Conservation (phyloP, 2,797 vertebrate genomes). For the Cyclopterus lumpus region DNA sequence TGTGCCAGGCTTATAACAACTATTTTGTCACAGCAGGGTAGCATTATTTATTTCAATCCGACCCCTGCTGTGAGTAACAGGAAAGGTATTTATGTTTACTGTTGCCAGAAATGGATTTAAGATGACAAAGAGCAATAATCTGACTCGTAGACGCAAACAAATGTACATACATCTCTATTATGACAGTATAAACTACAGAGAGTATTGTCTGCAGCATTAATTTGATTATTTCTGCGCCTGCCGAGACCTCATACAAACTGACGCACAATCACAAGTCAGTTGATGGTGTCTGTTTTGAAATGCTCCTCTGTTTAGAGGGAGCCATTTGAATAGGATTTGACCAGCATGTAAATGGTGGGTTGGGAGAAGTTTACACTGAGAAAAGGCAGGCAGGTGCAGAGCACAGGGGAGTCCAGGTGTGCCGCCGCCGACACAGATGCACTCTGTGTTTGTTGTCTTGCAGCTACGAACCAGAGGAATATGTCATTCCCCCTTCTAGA, state of each 20-base stretch:
- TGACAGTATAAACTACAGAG: constrained; percentile 40
- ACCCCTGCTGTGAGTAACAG: constrained; percentile 54
- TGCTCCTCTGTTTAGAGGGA: constrained; percentile 68
- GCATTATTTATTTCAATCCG: constrained; percentile 52
- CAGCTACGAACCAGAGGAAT: constrained; percentile 33
- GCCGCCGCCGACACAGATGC: constrained; percentile 48
- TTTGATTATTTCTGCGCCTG: constrained; percentile 65
- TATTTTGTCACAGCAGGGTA: constrained; percentile 59
- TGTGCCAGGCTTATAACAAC: constrained; percentile 68
- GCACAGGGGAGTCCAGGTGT: constrained; percentile 70
- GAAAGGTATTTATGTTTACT: constrained; percentile 64
- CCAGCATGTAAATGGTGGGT: constrained; percentile 82
- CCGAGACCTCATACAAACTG: constrained; percentile 77
- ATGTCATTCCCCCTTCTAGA: constrained; percentile 14
- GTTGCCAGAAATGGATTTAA: constrained; percentile 52
- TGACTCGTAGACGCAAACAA: constrained; percentile 12
- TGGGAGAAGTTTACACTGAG: constrained; percentile 68
- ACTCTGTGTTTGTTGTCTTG: constrained; percentile 38
- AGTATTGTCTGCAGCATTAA: constrained; percentile 30
- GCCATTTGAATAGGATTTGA: constrained; percentile 85
- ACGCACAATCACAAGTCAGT: constrained; percentile 59
- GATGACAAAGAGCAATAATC: constrained; percentile 11
- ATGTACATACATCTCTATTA: background rate
- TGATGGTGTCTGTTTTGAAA: constrained; percentile 75
- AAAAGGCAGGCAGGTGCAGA: constrained; percentile 75